phyloP scores from a whole-genome alignment of 2,113 vertebrate species.

The Callionymus lyra region DNA sequence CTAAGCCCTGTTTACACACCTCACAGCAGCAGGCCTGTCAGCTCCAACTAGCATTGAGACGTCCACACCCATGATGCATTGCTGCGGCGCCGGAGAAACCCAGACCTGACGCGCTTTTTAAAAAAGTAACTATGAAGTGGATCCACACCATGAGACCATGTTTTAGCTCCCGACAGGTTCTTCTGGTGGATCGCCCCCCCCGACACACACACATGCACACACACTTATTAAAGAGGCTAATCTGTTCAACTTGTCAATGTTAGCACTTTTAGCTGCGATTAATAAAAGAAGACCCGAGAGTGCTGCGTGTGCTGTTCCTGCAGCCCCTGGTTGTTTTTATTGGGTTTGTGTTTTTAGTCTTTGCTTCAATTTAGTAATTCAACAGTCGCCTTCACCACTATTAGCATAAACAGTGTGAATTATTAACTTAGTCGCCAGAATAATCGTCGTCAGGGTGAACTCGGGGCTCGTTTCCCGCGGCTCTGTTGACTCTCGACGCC shows the following conservation, averaged over 20 bases:
- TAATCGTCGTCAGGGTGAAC: constrained; percentile 47
- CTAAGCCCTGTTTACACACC: constrained; percentile 56
- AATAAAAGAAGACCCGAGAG: constrained; percentile 83
- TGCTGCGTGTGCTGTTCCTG: constrained; percentile 67
- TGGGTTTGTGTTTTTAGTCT: constrained; percentile 57
- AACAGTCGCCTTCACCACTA: constrained; percentile 49
- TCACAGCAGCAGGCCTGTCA: constrained; percentile 47
- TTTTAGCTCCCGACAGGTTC: constrained; percentile 61
- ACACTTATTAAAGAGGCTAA: constrained; percentile 81
- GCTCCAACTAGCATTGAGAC: constrained; percentile 52
- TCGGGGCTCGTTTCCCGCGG: constrained; percentile 6
- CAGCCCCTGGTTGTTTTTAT: constrained; percentile 59
- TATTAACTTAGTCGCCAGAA: constrained; percentile 66
- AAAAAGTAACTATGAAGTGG: too few relatives aligned
- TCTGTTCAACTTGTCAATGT: constrained; percentile 88
- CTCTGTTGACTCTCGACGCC: too few relatives aligned
- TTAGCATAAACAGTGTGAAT: constrained; percentile 64
- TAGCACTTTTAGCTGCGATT: constrained; percentile 88
- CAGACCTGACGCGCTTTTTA: not conserved
- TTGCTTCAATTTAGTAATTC: constrained; percentile 60
- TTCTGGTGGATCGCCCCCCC: constrained; percentile 69
- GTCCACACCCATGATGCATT: constrained; percentile 47
- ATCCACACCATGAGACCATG: not conserved
- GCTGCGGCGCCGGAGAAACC: constrained; percentile 1
- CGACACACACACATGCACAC: constrained; percentile 1